Conservation (phyloP, 2,113 vertebrate species). For the Gymnogyps californianus region DNA sequence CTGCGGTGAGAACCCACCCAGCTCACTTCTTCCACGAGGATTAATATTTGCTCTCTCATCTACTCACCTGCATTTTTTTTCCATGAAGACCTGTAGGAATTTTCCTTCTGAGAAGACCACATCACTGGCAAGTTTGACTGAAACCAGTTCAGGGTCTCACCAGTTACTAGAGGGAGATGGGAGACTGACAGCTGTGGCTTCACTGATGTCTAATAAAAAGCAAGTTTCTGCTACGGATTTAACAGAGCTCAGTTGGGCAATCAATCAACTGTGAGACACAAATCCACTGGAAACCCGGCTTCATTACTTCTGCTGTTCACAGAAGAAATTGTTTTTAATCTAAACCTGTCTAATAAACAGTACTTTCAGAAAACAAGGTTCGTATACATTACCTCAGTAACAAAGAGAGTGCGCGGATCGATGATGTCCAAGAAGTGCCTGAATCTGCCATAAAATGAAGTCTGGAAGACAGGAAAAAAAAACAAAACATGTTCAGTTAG, state of each 20-base stretch:
- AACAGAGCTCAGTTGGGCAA: neutral
- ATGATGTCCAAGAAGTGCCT: constrained; percentile 94
- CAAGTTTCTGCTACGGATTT: fast-evolving
- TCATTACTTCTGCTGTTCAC: neutral
- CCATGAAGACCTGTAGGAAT: neutral
- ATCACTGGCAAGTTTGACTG: neutral
- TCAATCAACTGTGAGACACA: neutral
- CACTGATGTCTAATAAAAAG: neutral
- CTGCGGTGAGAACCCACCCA: fast-evolving
- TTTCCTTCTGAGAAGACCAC: neutral
- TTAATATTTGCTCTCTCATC: neutral
- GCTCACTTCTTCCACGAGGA: fast-evolving
- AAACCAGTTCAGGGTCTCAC: neutral
- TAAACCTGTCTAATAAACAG: neutral
- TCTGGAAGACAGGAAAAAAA: constrained; percentile 63
- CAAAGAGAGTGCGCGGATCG: constrained; percentile 88
- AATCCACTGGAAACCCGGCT: neutral
- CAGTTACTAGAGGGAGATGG: neutral
- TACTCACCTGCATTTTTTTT: neutral
- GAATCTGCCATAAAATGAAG: constrained; percentile 85
- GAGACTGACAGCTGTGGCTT: neutral
- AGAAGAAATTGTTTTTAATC: neutral
- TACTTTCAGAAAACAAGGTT: fast-evolving
- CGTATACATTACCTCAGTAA: constrained; percentile 80
- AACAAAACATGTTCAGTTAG: neutral